Base-by-base conservation (phyloP, 2,888 invertebrate genomes). In the Hirtodrosophila histrioides region DNA sequence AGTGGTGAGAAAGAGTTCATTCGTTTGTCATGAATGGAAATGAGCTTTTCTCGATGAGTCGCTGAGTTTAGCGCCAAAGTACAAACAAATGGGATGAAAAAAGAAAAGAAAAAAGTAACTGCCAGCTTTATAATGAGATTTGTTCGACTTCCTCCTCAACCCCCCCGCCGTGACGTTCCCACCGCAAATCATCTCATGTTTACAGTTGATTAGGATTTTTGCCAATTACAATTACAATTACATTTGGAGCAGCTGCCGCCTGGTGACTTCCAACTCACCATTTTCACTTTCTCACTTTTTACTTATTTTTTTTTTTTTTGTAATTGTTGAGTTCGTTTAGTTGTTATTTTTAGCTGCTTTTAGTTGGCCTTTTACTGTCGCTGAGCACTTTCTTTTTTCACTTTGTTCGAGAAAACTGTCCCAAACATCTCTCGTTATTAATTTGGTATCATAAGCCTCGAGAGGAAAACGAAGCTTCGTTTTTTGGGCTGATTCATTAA, bases 211-310 rank as follows among this genome's bases (percentile, higher is more conserved):
- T 82, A 66, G 68, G 54, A 65, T 66, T 77, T 64, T 57, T 57
- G 82, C 85, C 85, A 82, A 85, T 82, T 86, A 86, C 78, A 74
- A 71, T 75, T 75, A 69, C 72, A 79, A 69, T 81, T 70, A 82
- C 78, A 84, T 82, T 75, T 62, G 51, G 68, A 71, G 69, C 85
- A 86, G 75, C 73, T 70, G 79, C 76, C 63, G 79, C 76, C 63
- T 64, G 44, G 56, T 37, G 46, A 23, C 49, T 44, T 40, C 35
- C 39, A 17, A 17, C 17, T 17, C 17, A 31, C 40, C 33, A 56
- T 80, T 82, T 87, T 87, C 81, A 82, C 82, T 87, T 82, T 82
- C 69, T 51, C 70, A 64, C 63, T 57, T 70, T 62, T 66, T 29
- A 12, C 57, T 49, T 37, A 55, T 33, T 27, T 8, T 48, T 45